Base-by-base conservation (phyloP, 2,888 invertebrate species). In the Orgyia antiqua region DNA sequence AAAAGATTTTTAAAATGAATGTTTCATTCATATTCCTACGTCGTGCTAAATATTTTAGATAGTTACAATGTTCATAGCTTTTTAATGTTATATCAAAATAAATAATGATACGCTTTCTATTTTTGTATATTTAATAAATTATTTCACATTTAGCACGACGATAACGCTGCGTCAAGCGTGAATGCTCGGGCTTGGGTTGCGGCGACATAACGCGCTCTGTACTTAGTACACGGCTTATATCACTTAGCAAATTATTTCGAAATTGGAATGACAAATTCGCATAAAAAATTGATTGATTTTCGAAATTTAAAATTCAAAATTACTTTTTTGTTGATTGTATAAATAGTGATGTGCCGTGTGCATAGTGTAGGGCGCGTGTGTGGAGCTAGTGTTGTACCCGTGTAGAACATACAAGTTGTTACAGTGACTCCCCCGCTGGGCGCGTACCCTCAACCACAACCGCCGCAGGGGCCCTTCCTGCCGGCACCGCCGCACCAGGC, bases 401-500 rank as follows among this genome's bases (percentile, higher is more conserved):
- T 19, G 31, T 46, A 71, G 39, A 75, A 43, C 38, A 41, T 15
- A 13, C 24, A 17, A 62, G 69, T 83, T 78, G 83, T 87, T 87
- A 49, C 87, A 87, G 87, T 87, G 54, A 86, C 86, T 2, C 87
- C 84, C 35, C 87, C 87, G 37, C 76, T 87, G 32, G 87, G 87
- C 56, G 89, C 89, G 37, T 89, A 89, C 68, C 90, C 89, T 31
- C 88, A 89, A 44, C 89, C 89, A 23, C 88, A 87, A 60, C 87
- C 88, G 50, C 87, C 88, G 30, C 89, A 89, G 58, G 87, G 83
- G 2, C 89, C 90, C 6, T 90, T 89, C 79, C 87, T 90, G 45
- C 90, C 90, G 28, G 90, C 89, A 31, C 89, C 90, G 17, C 90
- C 90, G 24, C 91, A 89, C 32, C 90, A 90, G 63, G 88, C 87